phyloP scores from a whole-genome alignment of 2,797 vertebrate genomes.

The Chiroxiphia lanceolata region DNA sequence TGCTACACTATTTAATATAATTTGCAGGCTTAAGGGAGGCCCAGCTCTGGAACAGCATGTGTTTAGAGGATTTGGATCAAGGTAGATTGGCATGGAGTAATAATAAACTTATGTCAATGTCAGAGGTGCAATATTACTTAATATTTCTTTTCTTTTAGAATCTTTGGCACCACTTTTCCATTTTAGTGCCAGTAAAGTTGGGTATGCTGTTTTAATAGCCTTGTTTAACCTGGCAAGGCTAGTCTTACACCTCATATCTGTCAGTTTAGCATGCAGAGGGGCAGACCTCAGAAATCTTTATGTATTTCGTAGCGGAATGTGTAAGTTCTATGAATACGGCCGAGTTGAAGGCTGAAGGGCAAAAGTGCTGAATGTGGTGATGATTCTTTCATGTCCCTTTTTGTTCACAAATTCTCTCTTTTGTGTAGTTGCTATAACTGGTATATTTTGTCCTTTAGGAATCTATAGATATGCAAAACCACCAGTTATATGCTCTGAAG shows the following conservation, averaged over 20 bases:
- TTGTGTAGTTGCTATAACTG: background rate
- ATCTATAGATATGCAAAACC: background rate
- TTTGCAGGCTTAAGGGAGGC: background rate
- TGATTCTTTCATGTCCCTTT: background rate
- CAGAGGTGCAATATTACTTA: slow-evolving; percentile 65
- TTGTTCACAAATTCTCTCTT: background rate
- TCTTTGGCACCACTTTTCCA: slow-evolving; percentile 48
- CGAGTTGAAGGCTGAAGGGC: background rate
- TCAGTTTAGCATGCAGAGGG: slow-evolving; percentile 49
- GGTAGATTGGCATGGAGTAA: slow-evolving; percentile 59
- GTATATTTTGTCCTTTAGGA: background rate
- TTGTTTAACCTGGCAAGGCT: slow-evolving; percentile 66
- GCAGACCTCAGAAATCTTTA: slow-evolving; percentile 48
- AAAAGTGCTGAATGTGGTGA: background rate
- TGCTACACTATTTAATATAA: background rate
- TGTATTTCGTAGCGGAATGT: background rate
- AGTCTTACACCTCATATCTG: slow-evolving; percentile 65
- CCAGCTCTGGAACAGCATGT: background rate
- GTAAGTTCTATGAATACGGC: background rate
- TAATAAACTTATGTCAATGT: slow-evolving; percentile 67
- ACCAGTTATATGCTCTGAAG: background rate
- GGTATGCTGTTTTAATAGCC: slow-evolving; percentile 63
- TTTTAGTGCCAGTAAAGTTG: slow-evolving; percentile 68
- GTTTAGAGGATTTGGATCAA: slow-evolving; percentile 62
- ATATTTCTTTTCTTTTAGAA: slow-evolving; percentile 71